Conservation (phyloP, 2,113 vertebrate genomes). For the Copsychus sechellarum region DNA sequence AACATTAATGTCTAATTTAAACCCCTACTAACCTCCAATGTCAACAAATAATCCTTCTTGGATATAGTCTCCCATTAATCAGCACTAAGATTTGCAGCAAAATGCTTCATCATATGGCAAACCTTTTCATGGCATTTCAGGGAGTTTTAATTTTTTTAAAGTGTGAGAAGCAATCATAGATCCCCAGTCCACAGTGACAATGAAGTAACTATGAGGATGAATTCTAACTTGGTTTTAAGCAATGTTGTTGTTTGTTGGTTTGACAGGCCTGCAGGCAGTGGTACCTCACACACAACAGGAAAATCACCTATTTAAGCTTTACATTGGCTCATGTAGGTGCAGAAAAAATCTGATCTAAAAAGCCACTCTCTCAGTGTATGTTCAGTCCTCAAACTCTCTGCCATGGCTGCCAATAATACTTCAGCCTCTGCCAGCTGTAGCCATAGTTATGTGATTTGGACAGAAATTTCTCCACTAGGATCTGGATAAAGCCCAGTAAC, state of each 20-base stretch:
- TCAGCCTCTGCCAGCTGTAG: not conserved
- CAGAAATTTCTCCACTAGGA: conserved; percentile 23
- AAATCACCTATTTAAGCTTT: not conserved
- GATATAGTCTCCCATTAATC: not conserved
- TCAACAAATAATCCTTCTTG: not conserved
- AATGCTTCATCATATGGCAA: not conserved
- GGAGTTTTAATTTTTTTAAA: not conserved
- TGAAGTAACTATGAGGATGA: not conserved
- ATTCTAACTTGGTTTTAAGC: not conserved
- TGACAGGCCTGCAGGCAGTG: not conserved
- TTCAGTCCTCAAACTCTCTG: not conserved
- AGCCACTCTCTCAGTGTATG: not conserved
- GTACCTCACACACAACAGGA: not conserved
- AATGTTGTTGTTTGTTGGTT: not conserved
- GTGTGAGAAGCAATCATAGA: not conserved
- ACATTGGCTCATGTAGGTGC: not conserved
- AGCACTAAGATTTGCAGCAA: not conserved
- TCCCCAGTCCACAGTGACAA: not conserved
- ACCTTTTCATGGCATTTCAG: not conserved
- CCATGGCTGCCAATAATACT: not conserved
- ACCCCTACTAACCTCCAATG: not conserved
- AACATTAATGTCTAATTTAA: not conserved
- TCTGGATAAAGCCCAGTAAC: conserved; percentile 42
- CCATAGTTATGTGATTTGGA: conserved; percentile 23
- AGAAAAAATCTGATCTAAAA: not conserved